Evolutionary conservation across 2,888 invertebrate genomes (phyloP).

Genomic region (Limnephilus marmoratus): DNA sequence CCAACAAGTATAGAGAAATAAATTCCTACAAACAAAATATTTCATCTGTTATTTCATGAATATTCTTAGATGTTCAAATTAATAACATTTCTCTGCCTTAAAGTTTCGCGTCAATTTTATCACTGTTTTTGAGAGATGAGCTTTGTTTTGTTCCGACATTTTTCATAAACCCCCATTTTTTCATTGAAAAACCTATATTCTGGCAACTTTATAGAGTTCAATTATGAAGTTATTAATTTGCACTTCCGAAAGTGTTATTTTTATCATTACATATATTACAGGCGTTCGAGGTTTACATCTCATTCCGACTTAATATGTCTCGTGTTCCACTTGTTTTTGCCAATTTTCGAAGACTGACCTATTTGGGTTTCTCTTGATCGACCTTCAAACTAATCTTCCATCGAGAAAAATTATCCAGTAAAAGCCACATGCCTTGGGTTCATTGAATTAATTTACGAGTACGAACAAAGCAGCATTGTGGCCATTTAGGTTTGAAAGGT

Average conservation of each 20-base stretch:
- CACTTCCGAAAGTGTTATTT: neutral
- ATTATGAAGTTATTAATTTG: neutral
- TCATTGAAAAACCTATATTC: too few relatives aligned
- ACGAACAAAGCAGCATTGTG: neutral
- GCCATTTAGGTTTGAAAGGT: conserved; percentile 2
- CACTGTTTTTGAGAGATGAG: too few relatives aligned
- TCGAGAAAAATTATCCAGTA: neutral
- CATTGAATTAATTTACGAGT: neutral
- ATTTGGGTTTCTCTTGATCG: neutral
- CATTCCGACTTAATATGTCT: neutral
- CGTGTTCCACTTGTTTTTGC: neutral
- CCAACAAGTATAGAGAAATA: too few relatives aligned
- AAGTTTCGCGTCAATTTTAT: too few relatives aligned
- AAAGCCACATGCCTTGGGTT: neutral
- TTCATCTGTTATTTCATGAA: neutral
- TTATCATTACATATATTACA: neutral
- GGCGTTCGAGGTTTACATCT: neutral
- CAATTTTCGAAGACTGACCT: neutral
- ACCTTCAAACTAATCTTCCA: neutral
- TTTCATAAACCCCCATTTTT: too few relatives aligned
- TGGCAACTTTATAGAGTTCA: neutral
- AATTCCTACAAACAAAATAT: too few relatives aligned
- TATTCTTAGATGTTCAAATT: neutral
- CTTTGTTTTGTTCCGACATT: too few relatives aligned
- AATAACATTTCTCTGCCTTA: neutral